Percentiles rank a stretch among this genome's conserved stretches.
These are phyloP conservation scores for Aldabrachelys gigantea DNA, from an alignment of 2,113 vertebrate species.

Conservation along the genomic window DNA sequence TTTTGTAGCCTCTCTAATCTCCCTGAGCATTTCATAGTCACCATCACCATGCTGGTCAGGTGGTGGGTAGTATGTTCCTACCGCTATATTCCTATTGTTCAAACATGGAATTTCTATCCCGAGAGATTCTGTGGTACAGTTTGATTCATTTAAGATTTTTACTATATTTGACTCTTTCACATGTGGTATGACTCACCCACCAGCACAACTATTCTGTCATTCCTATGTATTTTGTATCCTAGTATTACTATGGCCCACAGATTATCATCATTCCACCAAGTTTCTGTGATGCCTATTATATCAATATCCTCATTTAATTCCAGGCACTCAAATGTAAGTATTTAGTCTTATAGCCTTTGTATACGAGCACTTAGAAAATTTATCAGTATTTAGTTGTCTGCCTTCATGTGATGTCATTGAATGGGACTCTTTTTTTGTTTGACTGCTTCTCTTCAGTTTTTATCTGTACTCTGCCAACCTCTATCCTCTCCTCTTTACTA, in stretches of 20 bases:
- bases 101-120: not conserved
- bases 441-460: not conserved
- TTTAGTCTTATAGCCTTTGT: not conserved
- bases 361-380: not conserved
- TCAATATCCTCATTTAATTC: not conserved
- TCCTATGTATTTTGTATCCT: not conserved
- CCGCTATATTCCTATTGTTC: not conserved
- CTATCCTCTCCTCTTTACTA: not conserved
- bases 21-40: not conserved
- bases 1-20: not conserved
- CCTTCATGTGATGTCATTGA: not conserved
- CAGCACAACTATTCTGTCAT: not conserved
- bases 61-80: not conserved
- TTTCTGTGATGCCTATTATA: not conserved
- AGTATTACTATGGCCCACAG: not conserved
- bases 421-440: not conserved
- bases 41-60: not conserved
- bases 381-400: not conserved
- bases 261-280: not conserved
- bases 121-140: not conserved
- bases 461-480: not conserved
- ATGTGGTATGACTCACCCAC: not conserved
- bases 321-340: not conserved
- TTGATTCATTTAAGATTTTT: not conserved
- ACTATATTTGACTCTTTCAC: not conserved